Percentiles rank a stretch among this genome's conserved stretches.
Evolutionary conservation across 2,113 vertebrate genomes (phyloP).

Genomic region (Cheirogaleus medius): DNA sequence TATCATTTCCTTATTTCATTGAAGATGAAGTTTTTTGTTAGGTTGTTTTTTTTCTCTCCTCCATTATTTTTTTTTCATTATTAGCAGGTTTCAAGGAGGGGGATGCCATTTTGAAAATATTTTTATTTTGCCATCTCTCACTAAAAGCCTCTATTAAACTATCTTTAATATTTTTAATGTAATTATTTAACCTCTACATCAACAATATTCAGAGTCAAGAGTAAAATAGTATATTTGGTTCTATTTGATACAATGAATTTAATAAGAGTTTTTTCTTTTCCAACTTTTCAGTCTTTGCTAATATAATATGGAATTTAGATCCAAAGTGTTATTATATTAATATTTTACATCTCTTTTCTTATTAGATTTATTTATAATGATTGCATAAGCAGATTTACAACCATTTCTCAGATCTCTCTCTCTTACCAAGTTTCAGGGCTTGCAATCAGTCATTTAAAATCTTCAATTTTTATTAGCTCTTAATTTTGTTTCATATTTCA

Average conservation of each 20-base stretch:
- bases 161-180: background rate
- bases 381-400: background rate
- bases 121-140: background rate
- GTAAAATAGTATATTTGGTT: background rate
- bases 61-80: background rate
- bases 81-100: background rate
- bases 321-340: background rate
- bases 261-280: background rate
- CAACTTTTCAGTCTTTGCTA: background rate
- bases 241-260: background rate
- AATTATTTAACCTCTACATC: background rate
- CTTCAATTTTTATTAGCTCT: background rate
- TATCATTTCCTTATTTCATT: conserved; percentile 41
- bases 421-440: background rate
- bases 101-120: background rate
- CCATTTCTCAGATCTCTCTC: background rate
- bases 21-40: background rate
- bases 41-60: background rate
- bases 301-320: background rate
- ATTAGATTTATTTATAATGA: background rate
- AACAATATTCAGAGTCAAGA: background rate
- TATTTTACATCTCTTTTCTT: background rate
- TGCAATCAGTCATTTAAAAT: background rate
- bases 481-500: conserved; percentile 2
- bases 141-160: background rate